phyloP scores from a whole-genome alignment of 2,888 invertebrate species.

The Pseudoips prasinana region DNA sequence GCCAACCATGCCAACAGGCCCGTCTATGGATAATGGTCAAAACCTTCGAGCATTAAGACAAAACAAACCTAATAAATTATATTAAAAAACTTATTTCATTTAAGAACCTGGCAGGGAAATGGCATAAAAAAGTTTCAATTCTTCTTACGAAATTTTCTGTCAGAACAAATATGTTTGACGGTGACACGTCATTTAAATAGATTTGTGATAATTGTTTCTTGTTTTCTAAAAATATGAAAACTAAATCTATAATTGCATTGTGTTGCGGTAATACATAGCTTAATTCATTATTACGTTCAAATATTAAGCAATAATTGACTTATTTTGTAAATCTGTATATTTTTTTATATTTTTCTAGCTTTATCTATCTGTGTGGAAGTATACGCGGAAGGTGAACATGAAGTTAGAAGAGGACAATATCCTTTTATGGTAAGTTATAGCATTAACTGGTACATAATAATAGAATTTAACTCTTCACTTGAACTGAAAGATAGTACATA shows the following conservation, averaged over 20 bases:
- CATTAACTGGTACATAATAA: background rate
- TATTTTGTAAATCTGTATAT: background rate
- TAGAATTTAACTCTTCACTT: too few relatives aligned
- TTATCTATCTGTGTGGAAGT: constrained; percentile 39
- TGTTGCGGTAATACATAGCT: constrained; percentile 56
- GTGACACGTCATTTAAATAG: constrained; percentile 37
- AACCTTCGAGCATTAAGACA: too few relatives aligned
- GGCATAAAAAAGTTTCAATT: constrained; percentile 39
- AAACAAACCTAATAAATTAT: too few relatives aligned
- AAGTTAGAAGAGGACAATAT: constrained; percentile 52
- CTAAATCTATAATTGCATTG: constrained; percentile 44
- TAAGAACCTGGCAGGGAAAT: constrained; percentile 21
- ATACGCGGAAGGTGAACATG: constrained; percentile 47
- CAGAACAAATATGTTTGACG: constrained; percentile 40
- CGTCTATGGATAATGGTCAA: too few relatives aligned
- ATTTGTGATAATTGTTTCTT: constrained; percentile 41
- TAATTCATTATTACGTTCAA: background rate
- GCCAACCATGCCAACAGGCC: constrained; percentile 5
- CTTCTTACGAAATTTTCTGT: constrained; percentile 64
- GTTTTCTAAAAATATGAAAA: constrained; percentile 51
- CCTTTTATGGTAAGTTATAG: constrained; percentile 59
- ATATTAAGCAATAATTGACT: background rate
- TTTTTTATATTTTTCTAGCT: constrained; percentile 31
- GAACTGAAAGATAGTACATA: too few relatives aligned
- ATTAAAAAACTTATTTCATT: constrained; percentile 13